Conservation (phyloP, 2,797 vertebrate genomes). For the Taeniopygia guttata region DNA sequence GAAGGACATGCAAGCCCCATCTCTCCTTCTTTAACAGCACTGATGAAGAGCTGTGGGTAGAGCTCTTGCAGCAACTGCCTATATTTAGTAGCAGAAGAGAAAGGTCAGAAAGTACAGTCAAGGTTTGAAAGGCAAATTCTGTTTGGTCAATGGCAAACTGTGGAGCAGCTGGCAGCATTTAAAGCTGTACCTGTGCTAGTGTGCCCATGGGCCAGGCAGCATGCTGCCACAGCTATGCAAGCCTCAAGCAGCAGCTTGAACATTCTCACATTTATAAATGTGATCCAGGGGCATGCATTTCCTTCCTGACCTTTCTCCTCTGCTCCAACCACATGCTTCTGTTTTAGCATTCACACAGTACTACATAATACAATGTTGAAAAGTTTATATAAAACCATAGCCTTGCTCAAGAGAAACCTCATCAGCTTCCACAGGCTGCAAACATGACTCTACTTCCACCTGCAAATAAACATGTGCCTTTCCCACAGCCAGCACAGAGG, state of each 20-base stretch:
- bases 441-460: not conserved
- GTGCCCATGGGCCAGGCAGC: not conserved
- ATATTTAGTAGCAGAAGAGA: not conserved
- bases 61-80: not conserved
- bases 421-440: not conserved
- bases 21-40: not conserved
- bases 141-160: not conserved
- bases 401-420: not conserved
- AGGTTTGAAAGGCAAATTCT: not conserved
- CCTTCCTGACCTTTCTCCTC: not conserved
- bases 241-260: not conserved
- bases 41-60: not conserved
- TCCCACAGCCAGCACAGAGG: not conserved
- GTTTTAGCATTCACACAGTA: not conserved
- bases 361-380: fast-evolving
- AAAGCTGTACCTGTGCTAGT: not conserved
- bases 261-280: not conserved
- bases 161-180: not conserved
- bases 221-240: not conserved
- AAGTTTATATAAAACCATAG: not conserved
- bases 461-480: not conserved
- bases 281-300: not conserved
- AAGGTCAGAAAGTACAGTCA: not conserved
- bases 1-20: not conserved
- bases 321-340: not conserved